Conservation (phyloP, 64 coral and sea anemone species). For the Dendronephthya gigantea region DNA sequence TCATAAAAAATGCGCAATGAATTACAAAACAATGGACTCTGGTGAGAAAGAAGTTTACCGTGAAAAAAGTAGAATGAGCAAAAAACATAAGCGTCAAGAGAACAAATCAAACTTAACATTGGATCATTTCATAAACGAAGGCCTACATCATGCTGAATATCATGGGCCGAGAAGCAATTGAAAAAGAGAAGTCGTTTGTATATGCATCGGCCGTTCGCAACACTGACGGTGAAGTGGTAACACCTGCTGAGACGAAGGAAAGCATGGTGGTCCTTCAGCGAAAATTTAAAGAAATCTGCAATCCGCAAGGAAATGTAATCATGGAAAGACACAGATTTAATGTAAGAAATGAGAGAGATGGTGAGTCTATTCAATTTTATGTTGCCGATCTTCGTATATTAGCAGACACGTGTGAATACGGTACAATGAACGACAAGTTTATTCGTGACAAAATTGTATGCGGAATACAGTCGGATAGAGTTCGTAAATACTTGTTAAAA, state of each 20-base stretch:
- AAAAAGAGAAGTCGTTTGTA: constrained; percentile 25
- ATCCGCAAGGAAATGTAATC: constrained; percentile 14
- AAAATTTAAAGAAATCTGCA: constrained; percentile 20
- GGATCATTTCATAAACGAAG: too few species aligned
- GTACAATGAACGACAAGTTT: not conserved
- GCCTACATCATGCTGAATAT: constrained; percentile 28
- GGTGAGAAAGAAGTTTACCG: too few species aligned
- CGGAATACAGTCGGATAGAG: not conserved
- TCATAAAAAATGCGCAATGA: too few species aligned
- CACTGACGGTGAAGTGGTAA: not conserved
- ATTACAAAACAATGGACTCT: too few species aligned
- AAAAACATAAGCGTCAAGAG: too few species aligned
- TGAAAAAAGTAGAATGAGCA: too few species aligned
- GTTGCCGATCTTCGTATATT: not conserved
- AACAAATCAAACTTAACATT: too few species aligned
- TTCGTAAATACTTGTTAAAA: not conserved
- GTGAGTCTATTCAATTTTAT: constrained; percentile 25
- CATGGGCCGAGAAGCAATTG: constrained; percentile 36
- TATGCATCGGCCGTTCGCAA: constrained; percentile 9
- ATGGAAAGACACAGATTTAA: constrained; percentile 18
- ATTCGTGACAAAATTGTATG: constrained; percentile 3
- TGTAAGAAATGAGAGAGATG: constrained; percentile 10
- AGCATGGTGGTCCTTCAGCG: not conserved
- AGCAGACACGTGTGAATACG: not conserved
- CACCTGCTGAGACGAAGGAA: constrained; percentile 1